These are phyloP conservation scores for Peribatodes rhomboidaria DNA, from an alignment of 2,888 invertebrate species.

Conservation along the genomic window DNA sequence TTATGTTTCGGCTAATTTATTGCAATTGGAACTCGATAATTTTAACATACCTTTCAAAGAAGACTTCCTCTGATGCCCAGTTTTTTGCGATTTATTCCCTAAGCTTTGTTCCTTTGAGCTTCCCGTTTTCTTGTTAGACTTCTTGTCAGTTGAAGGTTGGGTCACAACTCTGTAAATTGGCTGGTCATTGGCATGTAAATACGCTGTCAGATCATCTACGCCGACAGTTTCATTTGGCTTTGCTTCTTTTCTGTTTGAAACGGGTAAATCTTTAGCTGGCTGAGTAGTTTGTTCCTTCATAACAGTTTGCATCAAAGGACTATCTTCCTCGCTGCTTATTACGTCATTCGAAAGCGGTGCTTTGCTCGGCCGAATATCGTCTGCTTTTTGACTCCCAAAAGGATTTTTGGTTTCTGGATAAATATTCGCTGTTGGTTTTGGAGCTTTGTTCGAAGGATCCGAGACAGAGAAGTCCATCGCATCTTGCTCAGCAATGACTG, in stretches of 20 bases:
- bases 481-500: constrained; percentile 76
- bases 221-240: constrained; percentile 76
- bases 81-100: constrained; percentile 69
- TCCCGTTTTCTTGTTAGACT: constrained; percentile 72
- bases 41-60: constrained; percentile 73
- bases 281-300: constrained; percentile 75
- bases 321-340: constrained; percentile 74
- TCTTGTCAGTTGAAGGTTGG: constrained; percentile 77
- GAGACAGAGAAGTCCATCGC: constrained; percentile 43
- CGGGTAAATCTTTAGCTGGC: constrained; percentile 64
- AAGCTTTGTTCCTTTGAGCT: constrained; percentile 64
- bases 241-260: constrained; percentile 74
- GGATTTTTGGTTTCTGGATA: constrained; percentile 45
- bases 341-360: constrained; percentile 71
- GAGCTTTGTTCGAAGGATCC: constrained; percentile 54
- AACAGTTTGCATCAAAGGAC: constrained; percentile 78
- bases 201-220: constrained; percentile 79
- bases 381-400: constrained; percentile 49
- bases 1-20: not conserved
- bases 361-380: constrained; percentile 73
- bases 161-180: constrained; percentile 82
- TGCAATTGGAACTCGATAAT: not conserved
- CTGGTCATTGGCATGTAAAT: constrained; percentile 80
- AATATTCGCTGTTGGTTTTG: constrained; percentile 57
- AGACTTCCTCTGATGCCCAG: constrained; percentile 79